Evolutionary conservation across 2,113 vertebrate species (phyloP), one percentile per base, ranked within the genome.

Genomic region (Vidua chalybeata): DNA sequence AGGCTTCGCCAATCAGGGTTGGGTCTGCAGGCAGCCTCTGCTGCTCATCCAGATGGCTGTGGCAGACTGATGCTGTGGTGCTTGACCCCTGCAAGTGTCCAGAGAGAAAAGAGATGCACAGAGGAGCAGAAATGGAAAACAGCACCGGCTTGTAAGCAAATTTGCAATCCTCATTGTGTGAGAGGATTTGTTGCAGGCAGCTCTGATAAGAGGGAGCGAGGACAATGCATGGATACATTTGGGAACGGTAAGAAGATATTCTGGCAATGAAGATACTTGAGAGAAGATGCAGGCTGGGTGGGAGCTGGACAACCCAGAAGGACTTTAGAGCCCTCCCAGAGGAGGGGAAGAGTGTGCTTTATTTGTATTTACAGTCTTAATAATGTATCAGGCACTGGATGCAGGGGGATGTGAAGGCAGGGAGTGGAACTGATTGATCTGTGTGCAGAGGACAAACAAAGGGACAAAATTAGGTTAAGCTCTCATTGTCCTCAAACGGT

Each of bases 381-480:
- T 71, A 41, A 61, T 22, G 55, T 27, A 12, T 69, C 26, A 62
- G 78, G 37, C 62, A 11, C 27, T 87, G 87, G 66, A 28, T 78
- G 54, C 21, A 9, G 12, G 10, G 84, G 46, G 84, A 49, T 73
- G 54, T 62, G 78, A 73, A 85, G 87, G 72, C 89, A 68, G 82
- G 35, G 81, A 59, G 67, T 27, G 66, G 81, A 94, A 73, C 59
- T 63, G 89, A 84, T 90, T 72, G 78, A 91, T 94, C 67, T 81
- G 73, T 59, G 79, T 5, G 3, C 82, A 83, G 84, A 94, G 91
- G 94, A 94, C 91, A 93, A 87, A 95, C 78, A 85, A 95, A 95
- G 91, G 93, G 93, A 91, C 87, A 77, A 92, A 97, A 95, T 88
- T 73, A 86, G 94, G 93, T 96, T 95, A 94, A 96, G 93, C 87